Percentiles rank a stretch among this genome's conserved stretches.
phyloP scores from a whole-genome alignment of 2,888 invertebrate species.

The Oeneis ivallda region DNA sequence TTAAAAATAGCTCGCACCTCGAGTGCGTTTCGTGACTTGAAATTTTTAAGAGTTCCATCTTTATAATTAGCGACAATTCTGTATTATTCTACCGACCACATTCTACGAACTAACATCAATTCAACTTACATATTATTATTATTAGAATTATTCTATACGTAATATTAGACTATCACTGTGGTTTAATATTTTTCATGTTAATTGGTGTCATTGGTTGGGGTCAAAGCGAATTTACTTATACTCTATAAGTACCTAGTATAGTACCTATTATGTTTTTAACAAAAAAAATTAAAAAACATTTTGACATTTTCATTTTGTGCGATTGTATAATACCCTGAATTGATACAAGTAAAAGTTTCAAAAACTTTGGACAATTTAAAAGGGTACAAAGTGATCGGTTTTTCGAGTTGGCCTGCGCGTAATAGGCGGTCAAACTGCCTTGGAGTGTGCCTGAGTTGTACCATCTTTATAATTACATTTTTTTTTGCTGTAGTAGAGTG shows the following conservation, averaged over 20 bases:
- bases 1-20: not conserved
- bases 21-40: not conserved
- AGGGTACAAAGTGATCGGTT: conserved; percentile 33
- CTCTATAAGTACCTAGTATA: too few species aligned
- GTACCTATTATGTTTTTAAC: conserved; percentile 39
- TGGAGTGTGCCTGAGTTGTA: too few species aligned
- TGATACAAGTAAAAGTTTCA: conserved; percentile 62
- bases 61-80: conserved; percentile 6
- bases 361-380: conserved; percentile 45
- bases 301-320: conserved; percentile 48
- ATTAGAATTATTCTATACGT: conserved; percentile 32
- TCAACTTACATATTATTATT: conserved; percentile 54
- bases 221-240: conserved; percentile 54
- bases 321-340: conserved; percentile 62
- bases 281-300: conserved; percentile 41
- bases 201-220: conserved; percentile 66
- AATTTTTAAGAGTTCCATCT: conserved; percentile 11
- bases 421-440: too few species aligned
- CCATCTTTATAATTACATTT: too few species aligned
- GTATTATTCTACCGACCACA: conserved; percentile 69
- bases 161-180: conserved; percentile 28
- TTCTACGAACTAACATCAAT: conserved; percentile 74
- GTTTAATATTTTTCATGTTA: conserved; percentile 50
- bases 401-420: too few species aligned
- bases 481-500: too few species aligned